Conservation (phyloP, 2,888 invertebrate species). For the Nephrocerus scutellatus region DNA sequence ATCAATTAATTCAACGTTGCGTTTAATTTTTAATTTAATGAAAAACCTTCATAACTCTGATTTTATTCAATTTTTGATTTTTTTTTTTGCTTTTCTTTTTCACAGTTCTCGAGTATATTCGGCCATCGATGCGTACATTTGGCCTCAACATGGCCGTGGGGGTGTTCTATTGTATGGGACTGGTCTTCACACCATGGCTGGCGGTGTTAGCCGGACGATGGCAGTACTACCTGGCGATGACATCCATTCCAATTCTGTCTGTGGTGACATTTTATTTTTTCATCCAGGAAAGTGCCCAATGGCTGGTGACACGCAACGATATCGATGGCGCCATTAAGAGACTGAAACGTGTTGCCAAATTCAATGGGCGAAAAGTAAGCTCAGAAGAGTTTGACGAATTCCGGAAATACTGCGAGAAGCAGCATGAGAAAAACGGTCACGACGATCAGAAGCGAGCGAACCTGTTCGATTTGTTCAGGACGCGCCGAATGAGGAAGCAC, state of each 20-base stretch:
- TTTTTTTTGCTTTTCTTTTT: not conserved
- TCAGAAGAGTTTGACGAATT: constrained; percentile 46
- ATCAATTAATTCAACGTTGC: not conserved
- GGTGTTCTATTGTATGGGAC: constrained; percentile 53
- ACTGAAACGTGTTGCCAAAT: constrained; percentile 51
- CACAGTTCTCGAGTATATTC: constrained; percentile 56
- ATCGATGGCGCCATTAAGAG: constrained; percentile 51
- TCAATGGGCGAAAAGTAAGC: constrained; percentile 49
- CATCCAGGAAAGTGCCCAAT: constrained; percentile 57
- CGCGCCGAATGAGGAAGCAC: constrained; percentile 52
- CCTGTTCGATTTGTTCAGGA: constrained; percentile 50
- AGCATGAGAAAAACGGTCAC: constrained; percentile 37
- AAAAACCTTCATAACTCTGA: too few species aligned
- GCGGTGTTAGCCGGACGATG: constrained; percentile 50
- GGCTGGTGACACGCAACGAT: constrained; percentile 54
- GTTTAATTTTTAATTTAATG: not conserved
- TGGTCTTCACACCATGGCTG: constrained; percentile 51
- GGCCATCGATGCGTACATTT: constrained; percentile 53
- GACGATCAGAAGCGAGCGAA: constrained; percentile 40
- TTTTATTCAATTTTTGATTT: not conserved
- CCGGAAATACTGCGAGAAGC: constrained; percentile 44
- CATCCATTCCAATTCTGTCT: constrained; percentile 50
- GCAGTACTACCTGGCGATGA: constrained; percentile 51
- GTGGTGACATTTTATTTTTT: constrained; percentile 51
- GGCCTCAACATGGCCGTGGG: constrained; percentile 56